Evolutionary conservation across 2,113 vertebrate species (phyloP), one percentile per base, ranked within the genome.

Genomic region (Heterocephalus glaber): DNA sequence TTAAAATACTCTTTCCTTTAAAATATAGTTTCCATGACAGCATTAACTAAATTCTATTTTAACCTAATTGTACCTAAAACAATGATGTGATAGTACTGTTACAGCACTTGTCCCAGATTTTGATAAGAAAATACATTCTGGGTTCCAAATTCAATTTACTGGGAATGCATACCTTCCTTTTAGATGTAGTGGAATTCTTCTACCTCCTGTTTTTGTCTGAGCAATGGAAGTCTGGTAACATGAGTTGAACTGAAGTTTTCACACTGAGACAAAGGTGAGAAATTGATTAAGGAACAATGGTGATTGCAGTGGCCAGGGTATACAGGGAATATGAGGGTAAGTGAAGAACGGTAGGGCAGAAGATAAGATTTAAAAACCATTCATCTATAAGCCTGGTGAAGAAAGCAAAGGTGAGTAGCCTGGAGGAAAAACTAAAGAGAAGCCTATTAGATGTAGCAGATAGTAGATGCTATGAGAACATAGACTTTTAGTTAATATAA

Each of bases 1-100:
- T 77, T 68, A 28, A 85, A 85, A 58, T 92, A 94, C 88, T 88
- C 89, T 94, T 95, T 95, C 26, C 41, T 56, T 81, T 90, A 85
- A 94, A 96, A 93, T 47, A 1, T 70, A 41, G 13, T 83, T 88
- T 94, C 16, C 44, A 79, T n/a, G 17, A 17, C 56, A 90, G 33
- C 47, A 85, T 83, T 91, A 86, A 93, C 11, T 90, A n/a, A 74
- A 88, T 86, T 94, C 68, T 89, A 0, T 84, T 79, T 80, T 95
- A 76, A 74, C 19, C 47, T 80, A 58, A 63, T 92, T 82, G 60
- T 74, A 84, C 13, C 28, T 70, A 63, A 93, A 89, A 19, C 52
- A 63, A 12, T 72, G 22, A 92, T 90, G 33, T 95, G 38, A 30
- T 44, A 79, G 54, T 47, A 70, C 12, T 87, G 5, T 49, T 92